These are phyloP conservation scores for Nematopogon swammerdamellus DNA, from an alignment of 2,888 invertebrate species.

Conservation along the genomic window DNA sequence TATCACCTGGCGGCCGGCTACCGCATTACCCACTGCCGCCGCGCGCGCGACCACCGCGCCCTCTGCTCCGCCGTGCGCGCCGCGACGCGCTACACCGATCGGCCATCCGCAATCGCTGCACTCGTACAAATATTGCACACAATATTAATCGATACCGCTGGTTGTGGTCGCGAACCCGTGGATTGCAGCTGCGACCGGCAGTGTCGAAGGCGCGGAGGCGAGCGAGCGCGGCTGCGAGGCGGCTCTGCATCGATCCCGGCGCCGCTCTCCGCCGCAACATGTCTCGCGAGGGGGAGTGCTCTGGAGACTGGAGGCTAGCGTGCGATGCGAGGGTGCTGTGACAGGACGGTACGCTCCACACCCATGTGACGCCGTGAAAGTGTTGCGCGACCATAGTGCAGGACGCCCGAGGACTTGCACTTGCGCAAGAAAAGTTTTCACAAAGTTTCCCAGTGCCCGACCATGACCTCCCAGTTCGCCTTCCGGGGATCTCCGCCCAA, in stretches of 20 bases:
- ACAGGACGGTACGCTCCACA: neutral
- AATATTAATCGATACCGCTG: slow-evolving; percentile 24
- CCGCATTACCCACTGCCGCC: slow-evolving; percentile 60
- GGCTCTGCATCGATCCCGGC: neutral
- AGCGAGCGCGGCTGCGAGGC: neutral
- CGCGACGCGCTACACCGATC: slow-evolving; percentile 26
- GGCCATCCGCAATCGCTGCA: slow-evolving; percentile 21
- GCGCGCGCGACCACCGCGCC: slow-evolving; percentile 58
- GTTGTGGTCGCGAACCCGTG: slow-evolving; percentile 22
- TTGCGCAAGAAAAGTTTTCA: slow-evolving; percentile 18
- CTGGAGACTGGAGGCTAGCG: neutral
- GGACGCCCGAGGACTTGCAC: slow-evolving; percentile 29
- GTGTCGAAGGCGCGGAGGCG: neutral
- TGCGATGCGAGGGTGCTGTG: neutral
- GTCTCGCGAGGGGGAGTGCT: slow-evolving; percentile 1
- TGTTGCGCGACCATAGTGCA: slow-evolving; percentile 16
- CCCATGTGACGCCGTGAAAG: neutral
- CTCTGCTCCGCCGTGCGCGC: slow-evolving; percentile 39
- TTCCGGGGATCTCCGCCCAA: slow-evolving; percentile 53
- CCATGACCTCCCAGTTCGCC: slow-evolving; percentile 54
- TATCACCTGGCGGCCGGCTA: slow-evolving; percentile 62
- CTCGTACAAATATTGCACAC: neutral
- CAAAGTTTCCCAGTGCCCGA: slow-evolving; percentile 23
- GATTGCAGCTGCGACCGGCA: slow-evolving; percentile 4
- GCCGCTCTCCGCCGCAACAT: neutral